Evolutionary conservation across 2,888 invertebrate genomes (phyloP), one percentile per base, ranked within the genome.

Genomic region (Sphecodes monilicornis): DNA sequence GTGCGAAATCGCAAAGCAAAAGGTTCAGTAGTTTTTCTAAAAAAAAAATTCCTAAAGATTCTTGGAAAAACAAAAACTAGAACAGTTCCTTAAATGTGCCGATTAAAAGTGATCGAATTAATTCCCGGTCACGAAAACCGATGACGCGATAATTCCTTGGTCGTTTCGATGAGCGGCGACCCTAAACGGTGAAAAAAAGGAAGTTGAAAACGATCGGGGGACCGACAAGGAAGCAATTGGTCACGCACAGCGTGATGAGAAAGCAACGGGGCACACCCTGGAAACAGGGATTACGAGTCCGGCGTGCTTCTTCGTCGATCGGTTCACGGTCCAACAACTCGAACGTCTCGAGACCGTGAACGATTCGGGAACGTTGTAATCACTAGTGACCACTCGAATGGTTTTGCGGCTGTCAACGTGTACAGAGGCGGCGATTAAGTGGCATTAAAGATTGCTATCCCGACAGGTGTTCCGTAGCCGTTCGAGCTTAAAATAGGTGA

Each of bases 161-260:
- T 66, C 66, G 78, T n/a, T 57, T 77, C 50, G 43, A 57, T 64
- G 71, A 54, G 43, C 76, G 54, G 43, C 69, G 76, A 74, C 43
- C 69, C 22, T 29, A 41, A 39, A 66, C 26, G n/a, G n/a, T n/a
- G 36, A 71, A 68, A 76, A 77, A 80, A 80, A 86, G 82, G 82
- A 82, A 72, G 80, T 68, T 26, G 43, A 71, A 69, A 86, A 69
- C 82, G 84, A 85, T 85, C 77, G 75, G 75, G 70, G 77, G 72
- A 78, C 76, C 80, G 75, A 86, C 78, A 66, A 72, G 76, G 85
- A 86, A 73, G 87, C 88, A 87, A 93, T 93, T 93, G 89, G 93
- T 93, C 91, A 93, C 92, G 93, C 92, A 91, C 90, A 85, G 86
- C 80, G 78, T 91, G 92, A 89, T 93, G 92, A 91, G 93, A 93